Evolutionary conservation across 1,140 invertebrate species (phyloP).

Genomic region (Sesamia nonagrioides): DNA sequence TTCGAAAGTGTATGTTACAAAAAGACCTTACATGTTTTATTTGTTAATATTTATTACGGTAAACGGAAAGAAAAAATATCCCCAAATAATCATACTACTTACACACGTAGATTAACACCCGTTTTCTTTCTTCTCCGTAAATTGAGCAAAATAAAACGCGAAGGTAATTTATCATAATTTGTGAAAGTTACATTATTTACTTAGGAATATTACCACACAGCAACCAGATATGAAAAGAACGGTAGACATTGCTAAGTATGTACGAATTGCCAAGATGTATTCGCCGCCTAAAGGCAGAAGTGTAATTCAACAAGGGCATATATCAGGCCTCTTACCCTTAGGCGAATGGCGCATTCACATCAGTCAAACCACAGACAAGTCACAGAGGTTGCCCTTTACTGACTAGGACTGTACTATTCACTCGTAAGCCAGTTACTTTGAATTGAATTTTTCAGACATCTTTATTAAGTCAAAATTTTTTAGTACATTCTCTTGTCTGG

Average conservation of each 20-base stretch:
- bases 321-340: conserved; percentile 40
- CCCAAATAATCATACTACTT: not conserved
- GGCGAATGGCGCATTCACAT: conserved; percentile 45
- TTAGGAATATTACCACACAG: not conserved
- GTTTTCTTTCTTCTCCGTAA: conserved; percentile 14
- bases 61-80: not conserved
- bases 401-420: conserved; percentile 9
- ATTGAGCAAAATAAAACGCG: conserved; percentile 3
- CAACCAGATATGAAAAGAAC: conserved; percentile 27
- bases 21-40: too few species aligned
- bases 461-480: conserved; percentile 39
- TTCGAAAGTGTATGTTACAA: too few species aligned
- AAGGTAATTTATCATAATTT: conserved; percentile 26
- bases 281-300: conserved; percentile 11
- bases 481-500: conserved; percentile 7
- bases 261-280: conserved; percentile 14
- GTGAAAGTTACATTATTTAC: not conserved
- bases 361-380: conserved; percentile 32
- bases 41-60: too few species aligned
- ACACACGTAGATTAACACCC: conserved; percentile 12
- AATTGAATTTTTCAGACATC: conserved; percentile 39
- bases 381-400: conserved; percentile 42
- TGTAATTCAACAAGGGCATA: conserved; percentile 11
- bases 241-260: conserved; percentile 1
- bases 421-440: conserved; percentile 30